A percentile compares a stretch with the other conserved stretches of the same genome.
Conservation (phyloP, 1,140 invertebrate genomes). For the Leptinotarsa defecta region DNA sequence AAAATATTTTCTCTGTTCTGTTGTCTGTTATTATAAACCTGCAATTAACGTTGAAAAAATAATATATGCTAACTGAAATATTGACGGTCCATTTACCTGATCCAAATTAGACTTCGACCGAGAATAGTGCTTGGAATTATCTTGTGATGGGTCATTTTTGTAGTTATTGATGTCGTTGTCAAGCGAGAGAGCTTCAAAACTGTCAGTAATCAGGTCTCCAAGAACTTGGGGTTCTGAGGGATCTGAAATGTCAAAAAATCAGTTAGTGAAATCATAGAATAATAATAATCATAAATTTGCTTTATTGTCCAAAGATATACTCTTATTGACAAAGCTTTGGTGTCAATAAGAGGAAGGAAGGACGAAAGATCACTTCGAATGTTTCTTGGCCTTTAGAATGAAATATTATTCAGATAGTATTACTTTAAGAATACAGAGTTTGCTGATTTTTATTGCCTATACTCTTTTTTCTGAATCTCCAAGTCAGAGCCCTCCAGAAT, state of each 20-base stretch:
- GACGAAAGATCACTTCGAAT: no score
- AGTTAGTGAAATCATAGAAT: no score
- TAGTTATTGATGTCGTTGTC: conserved; percentile 50
- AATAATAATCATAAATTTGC: no score
- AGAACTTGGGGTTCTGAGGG: conserved; percentile 52
- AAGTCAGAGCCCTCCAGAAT: no score
- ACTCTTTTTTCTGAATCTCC: no score
- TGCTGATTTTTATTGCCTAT: no score
- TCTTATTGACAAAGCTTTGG: no score
- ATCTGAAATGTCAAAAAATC: conserved; percentile 32
- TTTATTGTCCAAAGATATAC: no score
- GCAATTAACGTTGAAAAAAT: background rate
- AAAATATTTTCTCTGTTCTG: conserved; percentile 48
- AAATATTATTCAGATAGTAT: no score
- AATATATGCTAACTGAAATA: background rate
- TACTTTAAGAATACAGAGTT: no score
- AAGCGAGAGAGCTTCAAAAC: conserved; percentile 51
- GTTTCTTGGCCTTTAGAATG: no score
- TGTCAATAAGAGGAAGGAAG: no score
- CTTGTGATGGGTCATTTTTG: conserved; percentile 37
- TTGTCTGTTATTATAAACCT: conserved; percentile 44
- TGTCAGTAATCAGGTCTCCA: conserved; percentile 41
- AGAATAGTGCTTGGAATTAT: conserved; percentile 48
- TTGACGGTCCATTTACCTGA: conserved; percentile 35
- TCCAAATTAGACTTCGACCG: conserved; percentile 56